Evolutionary conservation across 2,888 invertebrate genomes (phyloP), one percentile per base, ranked within the genome.

Genomic region (Oscheius myriophilus): DNA sequence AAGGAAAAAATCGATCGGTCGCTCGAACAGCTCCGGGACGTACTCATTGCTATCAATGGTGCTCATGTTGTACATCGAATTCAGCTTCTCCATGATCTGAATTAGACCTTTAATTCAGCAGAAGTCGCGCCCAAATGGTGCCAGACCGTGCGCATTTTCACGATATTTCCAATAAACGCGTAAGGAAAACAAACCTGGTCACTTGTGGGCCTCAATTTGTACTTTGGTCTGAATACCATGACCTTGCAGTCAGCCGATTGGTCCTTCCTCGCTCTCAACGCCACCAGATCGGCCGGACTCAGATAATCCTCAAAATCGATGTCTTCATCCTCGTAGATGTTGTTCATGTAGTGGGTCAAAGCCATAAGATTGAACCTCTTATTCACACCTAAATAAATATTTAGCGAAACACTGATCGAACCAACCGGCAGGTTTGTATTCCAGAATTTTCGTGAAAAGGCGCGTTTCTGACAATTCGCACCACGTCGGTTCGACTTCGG

Each of bases 271-370:
- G 64, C 68, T 46, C 52, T 43, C 14, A 68, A 14, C 6, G 21
- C 41, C 4, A 45, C 18, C 14, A 67, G 33, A 43, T 67, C 67
- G 3, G 41, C 45, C 16, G 65, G 65, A 16, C 46, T 23, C 11
- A 72, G 45, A 51, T 49, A 66, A 11, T 69, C 46, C 39, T 69
- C 69, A 53, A 59, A 72, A n/a, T 69, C 71, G 12, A 42, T 39
- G 43, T 61, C 55, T 43, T 72, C 71, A 54, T 72, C 65, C 26
- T 72, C 71, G 21, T 62, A 72, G 14, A 72, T 66, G 26, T 72
- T 69, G 53, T 72, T 69, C 69, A 72, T 69, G 46, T 62, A 61
- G 18, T 69, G 54, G 16, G 46, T 41, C 6, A 72, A 41, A 21
- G 52, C 43, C 14, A 57, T 59, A 9, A 72, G 55, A 26, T 65